Conservation (phyloP, 2,888 invertebrate genomes). For the Hemaris fuciformis region DNA sequence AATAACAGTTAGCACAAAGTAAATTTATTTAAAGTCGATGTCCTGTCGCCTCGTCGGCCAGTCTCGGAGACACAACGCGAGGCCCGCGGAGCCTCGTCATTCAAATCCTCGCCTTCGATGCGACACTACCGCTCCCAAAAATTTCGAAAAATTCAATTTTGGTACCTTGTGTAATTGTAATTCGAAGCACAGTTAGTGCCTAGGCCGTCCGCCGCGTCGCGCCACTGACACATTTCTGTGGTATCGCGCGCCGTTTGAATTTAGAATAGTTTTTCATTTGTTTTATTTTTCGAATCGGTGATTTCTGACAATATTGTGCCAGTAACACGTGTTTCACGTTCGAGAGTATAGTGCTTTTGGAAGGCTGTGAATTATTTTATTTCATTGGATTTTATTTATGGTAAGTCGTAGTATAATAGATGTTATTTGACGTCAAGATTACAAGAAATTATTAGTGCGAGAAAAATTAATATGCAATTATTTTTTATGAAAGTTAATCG, state of each 20-base stretch:
- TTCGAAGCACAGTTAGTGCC: constrained; percentile 65
- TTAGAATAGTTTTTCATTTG: constrained; percentile 63
- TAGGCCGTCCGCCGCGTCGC: constrained; percentile 73
- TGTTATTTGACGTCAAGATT: not conserved
- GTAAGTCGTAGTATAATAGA: constrained; percentile 42
- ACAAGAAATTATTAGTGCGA: not conserved
- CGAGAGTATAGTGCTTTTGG: constrained; percentile 16
- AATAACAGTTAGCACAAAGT: constrained; percentile 73
- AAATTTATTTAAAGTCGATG: constrained; percentile 80
- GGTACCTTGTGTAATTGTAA: constrained; percentile 50
- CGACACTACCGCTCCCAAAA: constrained; percentile 66
- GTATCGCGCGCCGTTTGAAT: constrained; percentile 76
- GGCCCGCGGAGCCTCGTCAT: constrained; percentile 53
- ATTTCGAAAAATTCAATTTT: constrained; percentile 63
- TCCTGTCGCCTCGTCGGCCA: constrained; percentile 70
- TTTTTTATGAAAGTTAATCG: constrained; percentile 16
- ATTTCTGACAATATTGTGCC: constrained; percentile 52
- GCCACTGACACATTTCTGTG: constrained; percentile 80
- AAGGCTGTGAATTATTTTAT: constrained; percentile 36
- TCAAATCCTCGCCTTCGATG: constrained; percentile 67
- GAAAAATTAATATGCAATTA: not conserved
- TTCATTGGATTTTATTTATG: constrained; percentile 40
- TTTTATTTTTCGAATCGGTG: constrained; percentile 60
- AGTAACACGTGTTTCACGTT: constrained; percentile 44
- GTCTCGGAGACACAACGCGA: constrained; percentile 62